Conservation (phyloP, 2,113 vertebrate species). For the Microcebus tavaratra region DNA sequence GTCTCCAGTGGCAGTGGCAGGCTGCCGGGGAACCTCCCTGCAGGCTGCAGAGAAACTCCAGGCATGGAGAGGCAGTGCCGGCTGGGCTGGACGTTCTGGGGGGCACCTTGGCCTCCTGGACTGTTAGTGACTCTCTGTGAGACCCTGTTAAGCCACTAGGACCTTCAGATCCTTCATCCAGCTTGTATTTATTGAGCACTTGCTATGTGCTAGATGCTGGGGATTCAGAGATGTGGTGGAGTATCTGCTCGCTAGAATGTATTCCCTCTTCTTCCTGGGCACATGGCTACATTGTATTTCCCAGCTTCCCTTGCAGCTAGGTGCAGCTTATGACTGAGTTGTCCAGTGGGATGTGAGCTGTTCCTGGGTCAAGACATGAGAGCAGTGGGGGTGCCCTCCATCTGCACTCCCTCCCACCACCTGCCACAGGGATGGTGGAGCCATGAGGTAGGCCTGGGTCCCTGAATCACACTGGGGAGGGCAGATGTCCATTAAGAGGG, state of each 20-base stretch:
- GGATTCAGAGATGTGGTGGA: neutral
- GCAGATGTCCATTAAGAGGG: neutral
- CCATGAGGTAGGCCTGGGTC: neutral
- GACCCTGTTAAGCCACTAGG: neutral
- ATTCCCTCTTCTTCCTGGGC: neutral
- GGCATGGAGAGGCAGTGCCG: neutral
- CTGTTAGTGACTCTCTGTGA: neutral
- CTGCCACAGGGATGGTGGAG: neutral
- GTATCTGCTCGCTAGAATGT: neutral
- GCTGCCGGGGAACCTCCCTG: neutral
- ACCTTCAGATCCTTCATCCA: neutral
- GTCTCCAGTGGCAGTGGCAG: neutral
- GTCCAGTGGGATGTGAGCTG: neutral
- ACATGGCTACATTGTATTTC: neutral
- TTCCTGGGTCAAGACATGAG: neutral
- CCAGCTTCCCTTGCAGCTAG: neutral
- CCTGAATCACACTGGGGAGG: neutral
- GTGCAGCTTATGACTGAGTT: fast-evolving
- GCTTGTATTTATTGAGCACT: neutral
- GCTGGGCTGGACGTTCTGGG: neutral
- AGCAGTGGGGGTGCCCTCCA: neutral
- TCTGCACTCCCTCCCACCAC: no score
- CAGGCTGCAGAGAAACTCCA: neutral
- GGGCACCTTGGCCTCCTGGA: neutral
- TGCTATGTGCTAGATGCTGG: neutral